phyloP scores from a whole-genome alignment of 2,113 vertebrate species.

The Litocranius walleri region DNA sequence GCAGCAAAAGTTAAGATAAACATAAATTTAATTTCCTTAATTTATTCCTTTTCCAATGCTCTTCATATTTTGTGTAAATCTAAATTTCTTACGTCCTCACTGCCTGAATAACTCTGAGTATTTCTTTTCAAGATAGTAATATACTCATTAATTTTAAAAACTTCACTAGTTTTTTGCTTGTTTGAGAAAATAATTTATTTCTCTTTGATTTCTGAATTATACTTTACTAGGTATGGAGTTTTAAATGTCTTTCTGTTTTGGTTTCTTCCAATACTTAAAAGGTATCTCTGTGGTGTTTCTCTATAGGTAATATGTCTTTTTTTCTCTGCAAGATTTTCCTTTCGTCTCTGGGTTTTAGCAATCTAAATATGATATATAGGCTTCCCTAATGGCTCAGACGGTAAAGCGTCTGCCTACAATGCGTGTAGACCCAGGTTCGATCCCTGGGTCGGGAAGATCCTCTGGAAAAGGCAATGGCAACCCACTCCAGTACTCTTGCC shows the following conservation, averaged over 20 bases:
- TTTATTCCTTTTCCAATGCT: not conserved
- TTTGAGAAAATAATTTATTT: not conserved
- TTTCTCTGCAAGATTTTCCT: not conserved
- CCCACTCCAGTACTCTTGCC: no score
- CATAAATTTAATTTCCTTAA: not conserved
- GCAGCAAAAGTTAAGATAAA: not conserved
- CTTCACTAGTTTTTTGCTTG: not conserved
- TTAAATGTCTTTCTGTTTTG: not conserved
- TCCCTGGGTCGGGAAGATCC: no score
- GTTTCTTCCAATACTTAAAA: not conserved
- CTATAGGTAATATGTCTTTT: not conserved
- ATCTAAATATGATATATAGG: not conserved
- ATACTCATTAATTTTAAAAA: not conserved
- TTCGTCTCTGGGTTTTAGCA: not conserved
- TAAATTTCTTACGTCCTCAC: not conserved
- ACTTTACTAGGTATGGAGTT: not conserved
- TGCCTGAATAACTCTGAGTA: not conserved
- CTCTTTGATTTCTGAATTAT: not conserved
- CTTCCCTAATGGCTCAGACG: no score
- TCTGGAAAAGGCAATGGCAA: no score
- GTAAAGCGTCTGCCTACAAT: no score
- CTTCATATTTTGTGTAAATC: not conserved
- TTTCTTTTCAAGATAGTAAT: not conserved
- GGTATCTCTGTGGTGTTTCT: not conserved
- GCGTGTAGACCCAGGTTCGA: fast-evolving